These are phyloP conservation scores for Lasioglossum albipes DNA, from an alignment of 1,140 invertebrate species.

Conservation along the genomic window DNA sequence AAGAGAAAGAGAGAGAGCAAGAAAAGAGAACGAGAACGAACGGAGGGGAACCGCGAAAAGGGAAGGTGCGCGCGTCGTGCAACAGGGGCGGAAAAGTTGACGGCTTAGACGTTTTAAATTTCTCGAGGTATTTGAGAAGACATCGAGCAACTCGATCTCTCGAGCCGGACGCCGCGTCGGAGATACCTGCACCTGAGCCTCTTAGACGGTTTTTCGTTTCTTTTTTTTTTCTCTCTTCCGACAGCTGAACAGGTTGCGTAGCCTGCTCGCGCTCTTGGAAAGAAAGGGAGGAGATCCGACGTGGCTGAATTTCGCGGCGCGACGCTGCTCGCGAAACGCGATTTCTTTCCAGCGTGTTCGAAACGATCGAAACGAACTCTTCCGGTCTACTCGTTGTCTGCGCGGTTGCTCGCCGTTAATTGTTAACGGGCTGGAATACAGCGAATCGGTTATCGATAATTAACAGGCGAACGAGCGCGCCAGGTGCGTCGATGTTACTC, in stretches of 20 bases:
- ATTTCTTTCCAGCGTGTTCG: neutral
- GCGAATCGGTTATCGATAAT: conserved; percentile 60
- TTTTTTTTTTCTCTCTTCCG: neutral
- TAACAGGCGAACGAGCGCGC: conserved; percentile 43
- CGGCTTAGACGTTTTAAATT: conserved; percentile 77
- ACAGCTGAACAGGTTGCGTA: conserved; percentile 53
- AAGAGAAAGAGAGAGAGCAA: no score
- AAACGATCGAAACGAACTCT: conserved; percentile 22
- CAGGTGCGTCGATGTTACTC: conserved; percentile 52
- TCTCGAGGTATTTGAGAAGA: conserved; percentile 76
- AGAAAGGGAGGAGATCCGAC: conserved; percentile 6
- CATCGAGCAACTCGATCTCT: conserved; percentile 76
- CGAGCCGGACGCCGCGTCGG: conserved; percentile 76
- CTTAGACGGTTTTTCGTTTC: conserved; percentile 67
- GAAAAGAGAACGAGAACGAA: no score
- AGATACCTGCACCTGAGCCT: conserved; percentile 77
- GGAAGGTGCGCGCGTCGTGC: conserved; percentile 24
- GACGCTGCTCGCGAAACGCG: neutral
- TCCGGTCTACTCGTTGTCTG: conserved; percentile 55
- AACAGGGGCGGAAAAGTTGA: conserved; percentile 72
- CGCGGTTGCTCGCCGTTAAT: conserved; percentile 48
- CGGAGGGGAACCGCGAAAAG: neutral
- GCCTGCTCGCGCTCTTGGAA: neutral
- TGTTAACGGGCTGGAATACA: conserved; percentile 59
- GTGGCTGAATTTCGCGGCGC: conserved; percentile 43